Base-by-base conservation (phyloP, 2,888 invertebrate genomes). In the Podotricha telesiphe region DNA sequence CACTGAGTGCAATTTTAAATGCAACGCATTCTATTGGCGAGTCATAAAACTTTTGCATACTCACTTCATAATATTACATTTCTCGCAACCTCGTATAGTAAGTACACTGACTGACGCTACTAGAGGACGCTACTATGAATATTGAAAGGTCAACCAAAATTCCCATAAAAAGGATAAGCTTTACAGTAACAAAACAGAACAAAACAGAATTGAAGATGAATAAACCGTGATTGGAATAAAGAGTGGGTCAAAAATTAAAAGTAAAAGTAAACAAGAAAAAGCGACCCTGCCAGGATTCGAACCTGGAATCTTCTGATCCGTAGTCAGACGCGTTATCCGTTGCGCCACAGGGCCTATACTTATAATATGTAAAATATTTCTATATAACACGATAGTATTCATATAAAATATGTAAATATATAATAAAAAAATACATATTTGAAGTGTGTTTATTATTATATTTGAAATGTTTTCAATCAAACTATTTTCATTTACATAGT, bases 321-420 rank as follows among this genome's bases (percentile, higher is more conserved):
- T 94, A 94, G 94, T 94, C 94, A 94, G 94, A 94, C 94, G 94
- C 94, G 94, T 95, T 94, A 94, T 94, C 93, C 94, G 85, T 94
- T 94, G 94, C 94, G 94, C 94, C 94, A 94, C 94, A 94, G 90
- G 94, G 94, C 94, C 94, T 11, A 8, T 59, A 1, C 42, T 2
- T 6, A 2, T 6, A 22, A 8, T 0, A 3, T 19, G 17, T 20
- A 20, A 37, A 58, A 58, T 28, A 19, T 42, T 8, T 11, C 10
- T 10, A 20, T 22, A 37, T 10, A 37, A 37, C 6, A 6, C 28
- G 28, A 28, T 28, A 28, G 28, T 6, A 28, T 28, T 28, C 28
- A n/a, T 8, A 51, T 22, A 22, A 51, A 28, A 51, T n/a, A n/a
- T n/a, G n/a, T n/a, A n/a, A n/a, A n/a, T n/a, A n/a, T n/a, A n/a